Evolutionary conservation across 2,113 vertebrate species (phyloP).

Genomic region (Ellobius talpinus): DNA sequence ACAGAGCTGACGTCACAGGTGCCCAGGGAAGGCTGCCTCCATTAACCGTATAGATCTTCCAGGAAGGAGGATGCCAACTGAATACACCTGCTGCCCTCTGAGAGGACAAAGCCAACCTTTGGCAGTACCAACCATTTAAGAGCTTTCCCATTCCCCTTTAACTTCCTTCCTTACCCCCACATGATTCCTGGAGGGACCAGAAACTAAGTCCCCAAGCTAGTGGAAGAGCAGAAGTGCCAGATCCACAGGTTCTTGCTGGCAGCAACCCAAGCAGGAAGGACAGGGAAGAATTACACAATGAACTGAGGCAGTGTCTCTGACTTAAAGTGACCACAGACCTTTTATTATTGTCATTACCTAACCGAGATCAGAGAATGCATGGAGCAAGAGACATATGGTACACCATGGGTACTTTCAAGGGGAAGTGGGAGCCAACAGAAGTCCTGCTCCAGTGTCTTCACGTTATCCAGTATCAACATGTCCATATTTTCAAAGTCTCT

Average conservation of each 20-base stretch:
- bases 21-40: neutral
- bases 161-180: neutral
- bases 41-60: neutral
- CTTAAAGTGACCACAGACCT: slow-evolving; percentile 17
- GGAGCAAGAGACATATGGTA: neutral
- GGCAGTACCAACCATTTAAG: neutral
- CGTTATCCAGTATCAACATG: neutral
- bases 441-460: neutral
- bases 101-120: neutral
- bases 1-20: neutral
- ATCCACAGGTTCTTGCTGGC: neutral
- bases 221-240: neutral
- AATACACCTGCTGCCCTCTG: neutral
- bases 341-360: neutral
- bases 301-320: neutral
- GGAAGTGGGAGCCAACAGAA: neutral
- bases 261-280: neutral
- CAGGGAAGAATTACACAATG: neutral
- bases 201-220: slow-evolving; percentile 23
- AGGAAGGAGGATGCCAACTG: neutral
- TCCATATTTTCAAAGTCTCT: neutral
- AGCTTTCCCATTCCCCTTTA: neutral
- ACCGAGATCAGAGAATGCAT: neutral
- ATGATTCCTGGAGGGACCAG: neutral
- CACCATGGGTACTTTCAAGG: neutral